Evolutionary conservation across 2,113 vertebrate species (phyloP), one percentile per base, ranked within the genome.

Genomic region (Balaeniceps rex): DNA sequence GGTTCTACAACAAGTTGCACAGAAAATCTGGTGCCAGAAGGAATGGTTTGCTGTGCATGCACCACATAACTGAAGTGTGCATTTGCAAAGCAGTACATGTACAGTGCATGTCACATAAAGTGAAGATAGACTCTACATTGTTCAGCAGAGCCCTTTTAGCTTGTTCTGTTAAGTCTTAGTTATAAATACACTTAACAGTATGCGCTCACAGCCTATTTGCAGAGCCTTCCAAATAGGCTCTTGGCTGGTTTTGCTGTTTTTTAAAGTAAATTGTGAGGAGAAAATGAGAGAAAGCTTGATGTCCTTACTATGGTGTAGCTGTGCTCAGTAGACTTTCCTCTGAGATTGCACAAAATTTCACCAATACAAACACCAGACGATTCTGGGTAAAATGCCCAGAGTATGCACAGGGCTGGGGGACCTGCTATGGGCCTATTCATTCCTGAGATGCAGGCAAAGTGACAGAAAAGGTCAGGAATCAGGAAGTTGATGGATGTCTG

Each of bases 401-500:
- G 11, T 9, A 61, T 13, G 8, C 31, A 58, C 2, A 18, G 38
- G 7, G 15, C 29, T 75, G 9, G 13, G 22, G 18, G 10, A 36
- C 12, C 14, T 81, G 26, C 15, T 46, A 2, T 13, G 55, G 54
- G 38, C 7, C 3, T 14, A 2, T 33, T 44, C 3, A 33, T 36
- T 46, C 12, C 28, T 66, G n/a, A 40, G 25, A 23, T 70, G 11
- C 21, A 58, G 38, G 16, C 13, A 49, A 70, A 84, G 14, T n/a
- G 61, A 16, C n/a, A 81, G 55, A n/a, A 83, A n/a, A 26, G 14
- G 14, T 63, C 69, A 58, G 38, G 26, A 79, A 79, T 31, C 14
- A 10, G n/a, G 36, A 82, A 7, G 18, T 1, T 0, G 0, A 5
- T 34, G 31, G 13, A 72, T 57, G 2, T 14, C n/a, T 75, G 38